Evolutionary conservation across 2,888 invertebrate genomes (phyloP).

Genomic region (Caenorhabditis virilis): DNA sequence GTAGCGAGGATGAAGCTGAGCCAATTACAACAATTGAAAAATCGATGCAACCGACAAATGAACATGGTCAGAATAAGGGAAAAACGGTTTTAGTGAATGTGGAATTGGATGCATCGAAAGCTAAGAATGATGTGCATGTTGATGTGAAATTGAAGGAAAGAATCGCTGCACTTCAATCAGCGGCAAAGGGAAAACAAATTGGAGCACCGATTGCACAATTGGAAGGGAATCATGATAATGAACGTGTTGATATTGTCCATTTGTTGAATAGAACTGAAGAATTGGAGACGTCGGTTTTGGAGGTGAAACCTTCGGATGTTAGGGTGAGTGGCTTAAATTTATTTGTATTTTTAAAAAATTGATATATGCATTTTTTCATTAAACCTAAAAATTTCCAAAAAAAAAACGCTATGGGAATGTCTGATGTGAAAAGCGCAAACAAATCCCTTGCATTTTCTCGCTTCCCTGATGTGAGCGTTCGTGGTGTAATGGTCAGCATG

Average conservation of each 20-base stretch:
- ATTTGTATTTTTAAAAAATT: no score
- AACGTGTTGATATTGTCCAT: conserved; percentile 2
- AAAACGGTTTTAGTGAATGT: conserved; percentile 33
- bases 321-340: no score
- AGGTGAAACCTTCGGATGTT: no score
- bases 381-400: no score
- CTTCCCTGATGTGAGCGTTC: conserved; percentile 42
- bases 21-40: conserved; percentile 38
- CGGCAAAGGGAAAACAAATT: background rate
- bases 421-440: no score
- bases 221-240: conserved; percentile 13
- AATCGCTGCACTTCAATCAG: conserved; percentile 19
- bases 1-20: conserved; percentile 38
- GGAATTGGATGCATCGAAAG: conserved; percentile 16
- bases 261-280: conserved; percentile 14
- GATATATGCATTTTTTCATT: no score
- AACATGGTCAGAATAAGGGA: background rate
- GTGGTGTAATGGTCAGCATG: conserved; percentile 56
- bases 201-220: conserved; percentile 12
- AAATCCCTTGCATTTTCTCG: no score
- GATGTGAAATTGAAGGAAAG: conserved; percentile 20
- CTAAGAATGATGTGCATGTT: conserved; percentile 1
- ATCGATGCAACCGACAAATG: conserved; percentile 18
- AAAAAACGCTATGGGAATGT: no score
- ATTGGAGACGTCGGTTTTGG: conserved; percentile 5